phyloP scores from a whole-genome alignment of 1,140 invertebrate genomes.

The Zelostemma sp. region DNA sequence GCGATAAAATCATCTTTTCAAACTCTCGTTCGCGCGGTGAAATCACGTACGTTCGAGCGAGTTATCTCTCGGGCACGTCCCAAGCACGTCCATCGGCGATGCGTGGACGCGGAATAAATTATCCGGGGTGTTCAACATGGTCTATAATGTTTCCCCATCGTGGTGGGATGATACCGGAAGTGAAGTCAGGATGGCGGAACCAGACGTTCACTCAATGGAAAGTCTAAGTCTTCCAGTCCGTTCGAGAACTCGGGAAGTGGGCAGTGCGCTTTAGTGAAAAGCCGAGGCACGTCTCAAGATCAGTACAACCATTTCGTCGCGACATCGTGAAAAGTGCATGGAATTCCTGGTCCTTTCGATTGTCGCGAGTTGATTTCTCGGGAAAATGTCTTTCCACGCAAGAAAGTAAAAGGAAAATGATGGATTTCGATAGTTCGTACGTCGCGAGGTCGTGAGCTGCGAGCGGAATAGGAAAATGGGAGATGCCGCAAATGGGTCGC shows the following conservation, averaged over 20 bases:
- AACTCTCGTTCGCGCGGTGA: constrained; percentile 25
- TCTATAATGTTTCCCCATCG: constrained; percentile 48
- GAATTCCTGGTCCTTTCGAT: no score
- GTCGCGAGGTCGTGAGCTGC: no score
- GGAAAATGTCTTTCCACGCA: no score
- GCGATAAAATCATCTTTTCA: constrained; percentile 25
- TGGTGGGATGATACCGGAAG: constrained; percentile 69
- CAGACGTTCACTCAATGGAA: constrained; percentile 70
- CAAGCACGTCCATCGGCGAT: constrained; percentile 44
- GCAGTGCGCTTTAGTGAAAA: constrained; percentile 46
- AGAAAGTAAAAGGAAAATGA: background rate
- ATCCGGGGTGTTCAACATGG: constrained; percentile 44
- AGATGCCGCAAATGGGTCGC: constrained; percentile 19
- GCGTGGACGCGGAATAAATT: constrained; percentile 63
- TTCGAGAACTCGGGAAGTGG: constrained; percentile 52
- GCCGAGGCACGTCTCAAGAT: constrained; percentile 29
- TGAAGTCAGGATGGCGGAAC: constrained; percentile 68
- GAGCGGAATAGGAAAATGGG: no score
- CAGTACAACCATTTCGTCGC: no score
- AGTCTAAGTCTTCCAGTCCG: constrained; percentile 64
- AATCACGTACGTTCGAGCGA: constrained; percentile 51
- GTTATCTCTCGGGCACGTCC: constrained; percentile 43
- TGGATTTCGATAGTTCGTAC: no score
- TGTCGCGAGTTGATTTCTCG: no score
- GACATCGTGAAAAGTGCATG: no score